Evolutionary conservation across 2,113 vertebrate genomes (phyloP), one percentile per base, ranked within the genome.

Genomic region (Aptenodytes patagonicus): DNA sequence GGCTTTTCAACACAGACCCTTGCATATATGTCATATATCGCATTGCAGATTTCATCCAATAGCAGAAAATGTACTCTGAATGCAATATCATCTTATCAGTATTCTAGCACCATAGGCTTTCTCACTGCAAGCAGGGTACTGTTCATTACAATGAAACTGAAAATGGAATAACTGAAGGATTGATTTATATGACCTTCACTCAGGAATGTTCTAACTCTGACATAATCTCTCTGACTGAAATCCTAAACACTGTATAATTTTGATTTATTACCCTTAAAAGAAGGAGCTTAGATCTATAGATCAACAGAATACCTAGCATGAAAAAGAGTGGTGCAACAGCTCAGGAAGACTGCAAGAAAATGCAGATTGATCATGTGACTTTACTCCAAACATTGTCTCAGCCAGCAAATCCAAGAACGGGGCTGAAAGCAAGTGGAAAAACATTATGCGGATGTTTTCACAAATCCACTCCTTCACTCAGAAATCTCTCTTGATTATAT

Each of bases 61-160:
- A 88, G 89, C 64, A 0, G 32, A 96, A 97, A 96, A 97, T 94
- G 89, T 93, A 90, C 85, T 94, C 87, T 83, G 94, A 96, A 95
- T 96, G 89, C 91, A 96, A 55, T 92, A 97, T 91, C 96, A 94
- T 95, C 97, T 97, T 91, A 97, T 97, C 97, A 97, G 97, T 97
- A 97, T 97, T 97, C 97, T 12, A 88, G 79, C 84, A 81, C 95
- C 97, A 97, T 97, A 95, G 95, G 95, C 97, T 83, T 89, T 91
- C 87, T 91, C 90, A 70, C 94, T 95, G 91, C 95, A 80, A 97
- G 91, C 89, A 88, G 71, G 38, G 71, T 44, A 94, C 94, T 90
- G 95, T 91, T 97, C 93, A 91, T 95, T 96, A 95, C 93, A 97
- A 83, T 95, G 89, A 95, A 96, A 90, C 93, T 88, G 95, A 91